These are phyloP conservation scores for Euleptes europaea DNA, from an alignment of 2,113 vertebrate species.

Conservation along the genomic window DNA sequence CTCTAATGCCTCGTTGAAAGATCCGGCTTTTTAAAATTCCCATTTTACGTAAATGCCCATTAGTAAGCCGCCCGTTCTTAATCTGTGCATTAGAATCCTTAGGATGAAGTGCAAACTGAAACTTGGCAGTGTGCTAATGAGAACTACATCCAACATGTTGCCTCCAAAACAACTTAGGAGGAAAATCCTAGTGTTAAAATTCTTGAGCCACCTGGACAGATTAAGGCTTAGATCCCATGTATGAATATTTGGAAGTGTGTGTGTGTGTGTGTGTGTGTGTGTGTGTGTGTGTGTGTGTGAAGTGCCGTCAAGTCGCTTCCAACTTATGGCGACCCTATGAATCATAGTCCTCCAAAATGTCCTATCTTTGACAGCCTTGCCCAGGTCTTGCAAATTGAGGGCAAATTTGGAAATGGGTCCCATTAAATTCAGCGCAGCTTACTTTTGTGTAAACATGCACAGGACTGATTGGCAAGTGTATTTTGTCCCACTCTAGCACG, in stretches of 20 bases:
- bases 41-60: slow-evolving; percentile 24
- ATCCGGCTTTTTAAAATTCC: background rate
- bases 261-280: too few relatives aligned
- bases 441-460: background rate
- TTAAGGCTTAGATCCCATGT: background rate
- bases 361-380: too few relatives aligned
- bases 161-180: background rate
- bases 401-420: background rate
- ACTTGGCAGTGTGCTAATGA: background rate
- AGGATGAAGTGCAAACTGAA: background rate
- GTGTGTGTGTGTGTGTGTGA: too few relatives aligned
- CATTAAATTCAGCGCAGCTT: background rate
- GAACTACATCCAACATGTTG: slow-evolving; percentile 14
- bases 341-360: too few relatives aligned
- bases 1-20: background rate
- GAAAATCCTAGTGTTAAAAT: background rate
- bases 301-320: too few relatives aligned
- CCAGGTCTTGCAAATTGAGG: too few relatives aligned
- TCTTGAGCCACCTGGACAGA: background rate
- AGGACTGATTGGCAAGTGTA: background rate
- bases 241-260: background rate
- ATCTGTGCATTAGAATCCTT: background rate
- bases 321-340: too few relatives aligned
- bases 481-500: slow-evolving; percentile 2
- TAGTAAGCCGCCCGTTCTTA: background rate